Evolutionary conservation across 2,113 vertebrate species (phyloP).

Genomic region (Glaucidium brasilianum): DNA sequence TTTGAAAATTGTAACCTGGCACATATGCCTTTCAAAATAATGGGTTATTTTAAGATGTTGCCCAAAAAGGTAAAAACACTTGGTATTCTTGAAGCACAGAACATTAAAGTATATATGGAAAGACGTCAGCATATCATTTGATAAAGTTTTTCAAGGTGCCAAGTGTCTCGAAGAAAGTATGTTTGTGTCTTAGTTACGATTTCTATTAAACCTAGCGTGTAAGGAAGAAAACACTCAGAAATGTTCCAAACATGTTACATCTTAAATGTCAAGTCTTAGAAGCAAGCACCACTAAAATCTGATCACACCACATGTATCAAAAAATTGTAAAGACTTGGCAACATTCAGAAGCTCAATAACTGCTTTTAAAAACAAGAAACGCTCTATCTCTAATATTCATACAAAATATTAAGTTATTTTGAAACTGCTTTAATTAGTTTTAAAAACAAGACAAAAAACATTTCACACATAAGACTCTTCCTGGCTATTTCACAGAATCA

Average conservation of each 20-base stretch:
- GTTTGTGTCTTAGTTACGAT: neutral
- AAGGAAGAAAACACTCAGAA: neutral
- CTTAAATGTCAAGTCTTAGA: neutral
- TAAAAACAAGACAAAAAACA: neutral
- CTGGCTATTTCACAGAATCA: neutral
- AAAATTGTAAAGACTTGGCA: neutral
- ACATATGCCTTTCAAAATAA: neutral
- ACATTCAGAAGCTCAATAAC: neutral
- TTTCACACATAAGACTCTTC: neutral
- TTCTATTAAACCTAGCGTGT: neutral
- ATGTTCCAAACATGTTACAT: neutral
- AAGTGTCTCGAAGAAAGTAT: neutral
- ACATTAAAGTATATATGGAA: neutral
- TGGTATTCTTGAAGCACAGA: neutral
- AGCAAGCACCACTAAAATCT: neutral
- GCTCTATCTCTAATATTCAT: neutral
- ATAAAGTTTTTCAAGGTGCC: neutral
- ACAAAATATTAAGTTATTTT: neutral
- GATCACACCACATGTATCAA: neutral
- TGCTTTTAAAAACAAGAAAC: neutral
- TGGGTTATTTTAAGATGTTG: neutral
- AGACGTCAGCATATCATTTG: neutral
- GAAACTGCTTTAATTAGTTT: neutral
- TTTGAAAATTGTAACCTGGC: neutral
- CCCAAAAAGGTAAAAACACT: neutral